Conservation (phyloP, 2,113 vertebrate genomes). For the Cavia porcellus region DNA sequence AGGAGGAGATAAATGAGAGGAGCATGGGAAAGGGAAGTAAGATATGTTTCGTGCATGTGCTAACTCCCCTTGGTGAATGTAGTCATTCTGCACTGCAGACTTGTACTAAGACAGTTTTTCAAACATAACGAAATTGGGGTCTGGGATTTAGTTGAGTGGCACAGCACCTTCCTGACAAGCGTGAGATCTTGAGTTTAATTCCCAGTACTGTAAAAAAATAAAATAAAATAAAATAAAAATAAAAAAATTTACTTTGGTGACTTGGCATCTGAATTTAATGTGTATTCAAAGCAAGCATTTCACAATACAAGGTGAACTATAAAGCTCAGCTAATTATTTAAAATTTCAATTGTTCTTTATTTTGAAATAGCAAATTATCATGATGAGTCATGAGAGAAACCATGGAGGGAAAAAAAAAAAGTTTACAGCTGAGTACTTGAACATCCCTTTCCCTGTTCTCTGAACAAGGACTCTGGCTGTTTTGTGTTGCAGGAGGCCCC, state of each 20-base stretch:
- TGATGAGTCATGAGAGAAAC: not conserved
- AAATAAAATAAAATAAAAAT: no score
- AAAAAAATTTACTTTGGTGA: not conserved
- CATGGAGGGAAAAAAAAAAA: not conserved
- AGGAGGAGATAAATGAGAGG: not conserved
- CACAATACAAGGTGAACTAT: not conserved
- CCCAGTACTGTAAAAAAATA: no score
- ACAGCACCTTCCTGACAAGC: no score
- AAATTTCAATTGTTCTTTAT: slow-evolving; percentile 39
- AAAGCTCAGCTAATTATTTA: slow-evolving; percentile 33
- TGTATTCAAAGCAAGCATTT: slow-evolving; percentile 33
- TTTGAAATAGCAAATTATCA: slow-evolving; percentile 45
- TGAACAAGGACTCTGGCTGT: no score
- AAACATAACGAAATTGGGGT: no score
- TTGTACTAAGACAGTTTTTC: no score
- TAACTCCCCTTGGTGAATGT: not conserved
- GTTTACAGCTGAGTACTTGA: slow-evolving; percentile 5
- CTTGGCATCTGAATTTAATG: not conserved
- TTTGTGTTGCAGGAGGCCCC: no score
- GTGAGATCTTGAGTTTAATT: no score
- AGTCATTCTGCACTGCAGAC: not conserved
- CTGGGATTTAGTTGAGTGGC: no score
- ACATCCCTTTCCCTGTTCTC: not conserved
- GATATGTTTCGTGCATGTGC: no score
- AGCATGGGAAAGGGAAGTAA: not conserved